A percentile compares a stretch with the other conserved stretches of the same genome.
phyloP scores from a whole-genome alignment of 2,888 invertebrate species.

The Rhagophthalmus giganteus region DNA sequence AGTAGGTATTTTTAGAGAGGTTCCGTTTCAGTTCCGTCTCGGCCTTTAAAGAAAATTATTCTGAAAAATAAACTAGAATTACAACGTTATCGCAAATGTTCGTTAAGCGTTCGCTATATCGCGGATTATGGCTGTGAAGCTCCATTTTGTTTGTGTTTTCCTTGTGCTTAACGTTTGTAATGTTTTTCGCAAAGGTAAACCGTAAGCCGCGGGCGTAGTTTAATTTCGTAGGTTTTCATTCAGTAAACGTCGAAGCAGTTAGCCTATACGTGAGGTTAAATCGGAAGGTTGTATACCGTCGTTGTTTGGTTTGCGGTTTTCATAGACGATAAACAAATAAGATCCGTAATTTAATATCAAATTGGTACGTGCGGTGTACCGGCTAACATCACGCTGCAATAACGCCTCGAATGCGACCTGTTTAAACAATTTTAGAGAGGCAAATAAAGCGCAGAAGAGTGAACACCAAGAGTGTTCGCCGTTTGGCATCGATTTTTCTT shows the following conservation, averaged over 20 bases:
- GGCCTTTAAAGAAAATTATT: too few relatives aligned
- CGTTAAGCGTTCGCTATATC: too few relatives aligned
- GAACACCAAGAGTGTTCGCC: constrained; percentile 7
- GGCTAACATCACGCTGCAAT: constrained; percentile 18
- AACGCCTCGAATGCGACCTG: constrained; percentile 14
- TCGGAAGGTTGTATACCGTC: constrained; percentile 12
- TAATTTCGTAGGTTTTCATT: constrained; percentile 21
- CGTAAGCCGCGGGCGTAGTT: too few relatives aligned
- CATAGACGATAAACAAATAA: constrained; percentile 25
- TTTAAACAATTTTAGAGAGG: constrained; percentile 14
- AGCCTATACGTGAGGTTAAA: constrained; percentile 12
- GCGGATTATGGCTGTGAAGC: too few relatives aligned
- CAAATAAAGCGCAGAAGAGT: constrained; percentile 7
- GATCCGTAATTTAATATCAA: constrained; percentile 26
- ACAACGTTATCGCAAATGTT: too few relatives aligned
- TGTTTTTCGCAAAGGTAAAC: too few relatives aligned
- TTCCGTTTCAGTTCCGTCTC: too few relatives aligned
- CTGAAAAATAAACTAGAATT: too few relatives aligned
- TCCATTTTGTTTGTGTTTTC: too few relatives aligned
- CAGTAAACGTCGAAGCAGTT: constrained; percentile 4
- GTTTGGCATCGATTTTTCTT: constrained; percentile 23
- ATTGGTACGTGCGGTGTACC: constrained; percentile 27
- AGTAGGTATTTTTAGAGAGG: too few relatives aligned
- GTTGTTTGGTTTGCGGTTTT: constrained; percentile 24
- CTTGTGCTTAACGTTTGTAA: too few relatives aligned